phyloP scores from a whole-genome alignment of 1,140 invertebrate species.

The Trichoplusia ni region DNA sequence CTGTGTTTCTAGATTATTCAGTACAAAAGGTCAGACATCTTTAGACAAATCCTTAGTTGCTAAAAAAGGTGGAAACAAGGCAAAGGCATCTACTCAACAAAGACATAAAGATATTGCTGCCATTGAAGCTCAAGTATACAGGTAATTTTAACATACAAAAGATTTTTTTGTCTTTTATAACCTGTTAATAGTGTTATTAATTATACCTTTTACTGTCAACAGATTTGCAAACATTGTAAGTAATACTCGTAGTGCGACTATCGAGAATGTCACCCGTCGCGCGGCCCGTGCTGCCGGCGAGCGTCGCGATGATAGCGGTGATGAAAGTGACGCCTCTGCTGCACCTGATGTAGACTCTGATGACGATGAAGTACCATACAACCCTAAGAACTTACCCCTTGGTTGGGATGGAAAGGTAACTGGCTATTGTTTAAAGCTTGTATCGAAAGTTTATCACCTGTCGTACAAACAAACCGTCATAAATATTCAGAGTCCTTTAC shows the following conservation, averaged over 20 bases:
- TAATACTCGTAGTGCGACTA: constrained; percentile 93
- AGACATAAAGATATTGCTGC: constrained; percentile 91
- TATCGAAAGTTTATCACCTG: too few relatives aligned
- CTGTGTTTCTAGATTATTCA: constrained; percentile 86
- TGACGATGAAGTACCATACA: constrained; percentile 96
- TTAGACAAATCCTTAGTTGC: constrained; percentile 95
- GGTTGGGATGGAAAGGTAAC: constrained; percentile 99
- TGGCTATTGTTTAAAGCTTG: too few relatives aligned
- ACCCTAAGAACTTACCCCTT: constrained; percentile 99
- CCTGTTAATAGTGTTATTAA: not conserved
- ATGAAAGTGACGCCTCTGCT: constrained; percentile 92
- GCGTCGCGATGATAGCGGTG: constrained; percentile 95
- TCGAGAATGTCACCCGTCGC: constrained; percentile 99
- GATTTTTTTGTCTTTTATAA: not conserved
- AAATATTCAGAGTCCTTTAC: too few relatives aligned
- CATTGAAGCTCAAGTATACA: constrained; percentile 95
- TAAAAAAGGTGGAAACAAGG: constrained; percentile 88
- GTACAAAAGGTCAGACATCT: constrained; percentile 96
- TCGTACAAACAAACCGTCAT: too few relatives aligned
- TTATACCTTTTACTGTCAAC: constrained; percentile 3
- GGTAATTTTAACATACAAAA: constrained; percentile 73
- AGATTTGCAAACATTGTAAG: constrained; percentile 91
- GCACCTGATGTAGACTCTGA: constrained; percentile 95
- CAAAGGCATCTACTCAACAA: constrained; percentile 86
- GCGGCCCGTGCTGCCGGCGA: constrained; percentile 98